These are phyloP conservation scores for Drosophila neotestacea DNA, from an alignment of 2,888 invertebrate species.

Conservation along the genomic window DNA sequence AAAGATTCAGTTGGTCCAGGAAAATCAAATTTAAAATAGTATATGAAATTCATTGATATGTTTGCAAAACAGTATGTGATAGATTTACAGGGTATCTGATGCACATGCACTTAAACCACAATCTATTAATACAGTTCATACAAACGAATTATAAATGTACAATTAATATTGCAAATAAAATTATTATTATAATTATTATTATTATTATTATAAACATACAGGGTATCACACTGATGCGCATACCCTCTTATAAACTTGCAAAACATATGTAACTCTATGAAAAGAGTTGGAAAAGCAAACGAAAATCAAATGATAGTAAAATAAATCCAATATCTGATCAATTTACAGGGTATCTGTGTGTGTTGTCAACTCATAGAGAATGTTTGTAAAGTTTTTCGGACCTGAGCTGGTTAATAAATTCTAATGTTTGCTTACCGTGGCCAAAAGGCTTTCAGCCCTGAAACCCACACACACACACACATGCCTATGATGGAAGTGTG, in stretches of 20 bases:
- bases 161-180: no score
- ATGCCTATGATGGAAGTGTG: slow-evolving; percentile 4
- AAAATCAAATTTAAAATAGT: no score
- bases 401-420: slow-evolving; percentile 74
- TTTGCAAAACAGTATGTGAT: neutral
- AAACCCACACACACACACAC: slow-evolving; percentile 46
- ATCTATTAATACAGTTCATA: no score
- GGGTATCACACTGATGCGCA: neutral
- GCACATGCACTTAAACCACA: no score
- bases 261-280: no score
- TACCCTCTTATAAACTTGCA: neutral
- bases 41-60: no score
- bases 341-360: slow-evolving; percentile 7
- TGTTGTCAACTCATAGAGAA: no score
- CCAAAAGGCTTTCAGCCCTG: slow-evolving; percentile 72
- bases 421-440: slow-evolving; percentile 79
- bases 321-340: neutral
- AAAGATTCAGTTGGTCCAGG: no score
- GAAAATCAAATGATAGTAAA: no score
- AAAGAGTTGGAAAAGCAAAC: no score
- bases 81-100: neutral
- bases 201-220: neutral
- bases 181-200: no score
- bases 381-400: slow-evolving; percentile 24
- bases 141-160: no score